These are phyloP conservation scores for Conus canariensis DNA, from an alignment of 2,888 invertebrate species.

Conservation along the genomic window DNA sequence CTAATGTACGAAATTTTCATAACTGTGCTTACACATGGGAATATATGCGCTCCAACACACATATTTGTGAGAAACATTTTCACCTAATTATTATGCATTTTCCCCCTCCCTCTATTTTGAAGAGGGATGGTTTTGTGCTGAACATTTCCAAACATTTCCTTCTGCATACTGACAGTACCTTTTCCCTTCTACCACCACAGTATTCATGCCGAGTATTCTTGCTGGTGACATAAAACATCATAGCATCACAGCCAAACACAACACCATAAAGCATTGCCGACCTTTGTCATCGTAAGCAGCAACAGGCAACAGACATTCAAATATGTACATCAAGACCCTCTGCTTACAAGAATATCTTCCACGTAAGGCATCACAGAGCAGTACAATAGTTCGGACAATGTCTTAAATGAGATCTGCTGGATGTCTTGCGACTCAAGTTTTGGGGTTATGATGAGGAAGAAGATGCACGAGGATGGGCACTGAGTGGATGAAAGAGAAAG, in stretches of 20 bases:
- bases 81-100: too few relatives aligned
- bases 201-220: not conserved
- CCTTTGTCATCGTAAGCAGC: not conserved
- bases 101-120: too few relatives aligned
- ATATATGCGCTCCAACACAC: too few relatives aligned
- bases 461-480: not conserved
- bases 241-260: not conserved
- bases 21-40: too few relatives aligned
- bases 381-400: not conserved
- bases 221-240: not conserved
- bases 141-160: too few relatives aligned
- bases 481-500: not conserved
- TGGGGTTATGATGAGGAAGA: not conserved
- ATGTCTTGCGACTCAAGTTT: not conserved
- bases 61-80: too few relatives aligned
- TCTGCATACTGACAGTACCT: too few relatives aligned
- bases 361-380: not conserved
- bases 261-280: not conserved
- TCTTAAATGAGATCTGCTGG: not conserved
- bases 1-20: too few relatives aligned
- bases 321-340: too few relatives aligned
- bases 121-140: too few relatives aligned
- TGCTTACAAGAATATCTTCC: not conserved
- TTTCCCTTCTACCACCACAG: not conserved
- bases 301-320: not conserved